Base-by-base conservation (phyloP, 1,140 invertebrate species). In the Meloidogyne exigua region DNA sequence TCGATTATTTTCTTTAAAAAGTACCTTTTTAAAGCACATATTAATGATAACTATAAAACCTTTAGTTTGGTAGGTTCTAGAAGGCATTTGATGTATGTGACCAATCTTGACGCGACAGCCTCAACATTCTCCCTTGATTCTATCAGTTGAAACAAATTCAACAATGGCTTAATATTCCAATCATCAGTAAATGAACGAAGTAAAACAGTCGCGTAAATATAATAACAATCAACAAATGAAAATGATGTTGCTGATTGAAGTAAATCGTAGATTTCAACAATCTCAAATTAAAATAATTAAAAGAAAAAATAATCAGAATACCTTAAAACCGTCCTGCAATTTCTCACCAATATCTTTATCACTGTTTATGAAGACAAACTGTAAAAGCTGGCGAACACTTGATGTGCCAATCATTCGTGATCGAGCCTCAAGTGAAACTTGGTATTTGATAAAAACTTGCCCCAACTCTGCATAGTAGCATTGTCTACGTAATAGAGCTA, bases 351-450 rank as follows among this genome's bases (percentile, higher is more conserved):
- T 66, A 25, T 78, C 76, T 15, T 32, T n/a, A 18, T 39, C 10
- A 64, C 76, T 75, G 23, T 44, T 78, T 57, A 63, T 75, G 44
- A 78, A 78, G 44, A 78, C 78, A 32, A 76, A 78, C 39, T 78
- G 76, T 28, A 78, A 28, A 44, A 78, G 42, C 2, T 63, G 32
- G 15, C 63, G 23, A 15, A 78, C 44, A 18, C 49, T 66, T 11
- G 26, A 57, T 5, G 21, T 68, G 36, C 73, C n/a, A 25, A 77
- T 68, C 13, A 76, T 62, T 11, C 65, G 21, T 12, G 76, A 67
- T 12, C 76, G 25, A 64, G 36, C 32, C 21, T 23, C 42, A 2
- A 77, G 23, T 18, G 75, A 42, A 68, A 78, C 78, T 11, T 78
- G 23, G 28, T 78, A 78, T 12, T n/a, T 49, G 32, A 78, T 76